Conservation (phyloP, 2,797 vertebrate species). For the Neoniphon sammara region DNA sequence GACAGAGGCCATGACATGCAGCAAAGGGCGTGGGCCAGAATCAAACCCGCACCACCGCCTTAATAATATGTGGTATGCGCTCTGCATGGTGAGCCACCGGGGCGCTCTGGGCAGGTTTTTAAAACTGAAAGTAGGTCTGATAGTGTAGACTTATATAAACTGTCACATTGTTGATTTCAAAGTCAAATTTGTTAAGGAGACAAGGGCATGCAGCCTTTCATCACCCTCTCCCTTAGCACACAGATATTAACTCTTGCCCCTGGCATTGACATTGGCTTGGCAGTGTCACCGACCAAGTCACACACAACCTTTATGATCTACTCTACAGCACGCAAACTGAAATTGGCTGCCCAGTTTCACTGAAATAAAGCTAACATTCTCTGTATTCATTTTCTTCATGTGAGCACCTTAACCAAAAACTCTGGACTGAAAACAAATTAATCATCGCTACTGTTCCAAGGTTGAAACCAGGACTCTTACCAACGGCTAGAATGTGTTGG, state of each 20-base stretch:
- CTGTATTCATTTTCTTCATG: background rate
- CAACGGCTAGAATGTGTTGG: conserved; percentile 10
- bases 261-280: conserved; percentile 4
- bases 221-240: background rate
- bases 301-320: conserved; percentile 23
- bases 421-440: background rate
- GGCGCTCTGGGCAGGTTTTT: too few species aligned
- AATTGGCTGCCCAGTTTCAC: conserved; percentile 29
- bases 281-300: background rate
- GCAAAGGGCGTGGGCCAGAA: too few species aligned
- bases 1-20: too few species aligned
- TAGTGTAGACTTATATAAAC: too few species aligned
- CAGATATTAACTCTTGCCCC: conserved; percentile 12
- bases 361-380: conserved; percentile 2
- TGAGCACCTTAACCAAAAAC: background rate
- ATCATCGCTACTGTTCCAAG: background rate
- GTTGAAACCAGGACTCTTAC: background rate
- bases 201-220: background rate
- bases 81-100: too few species aligned
- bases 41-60: too few species aligned
- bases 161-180: too few species aligned
- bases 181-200: background rate
- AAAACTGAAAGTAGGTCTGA: too few species aligned
- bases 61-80: too few species aligned
- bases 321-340: conserved; percentile 2